These are phyloP conservation scores for Coelopa pilipes DNA, from an alignment of 2,888 invertebrate genomes.

Conservation along the genomic window DNA sequence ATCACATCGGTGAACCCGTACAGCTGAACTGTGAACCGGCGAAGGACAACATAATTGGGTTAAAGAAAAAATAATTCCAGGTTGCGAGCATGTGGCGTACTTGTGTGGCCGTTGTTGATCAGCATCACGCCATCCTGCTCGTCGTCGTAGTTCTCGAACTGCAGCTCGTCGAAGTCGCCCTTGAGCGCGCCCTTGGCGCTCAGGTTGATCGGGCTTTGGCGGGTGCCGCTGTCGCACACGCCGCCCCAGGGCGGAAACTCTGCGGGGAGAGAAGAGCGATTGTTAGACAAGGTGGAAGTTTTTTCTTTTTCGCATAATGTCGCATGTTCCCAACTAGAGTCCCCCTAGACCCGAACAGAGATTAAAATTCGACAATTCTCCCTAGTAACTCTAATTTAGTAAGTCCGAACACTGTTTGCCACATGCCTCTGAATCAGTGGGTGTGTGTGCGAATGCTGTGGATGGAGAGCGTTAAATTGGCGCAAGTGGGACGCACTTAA, in stretches of 20 bases:
- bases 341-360: no score
- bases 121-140: conserved; percentile 54
- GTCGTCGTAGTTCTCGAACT: conserved; percentile 59
- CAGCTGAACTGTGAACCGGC: conserved; percentile 54
- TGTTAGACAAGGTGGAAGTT: not conserved
- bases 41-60: not conserved
- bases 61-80: not conserved
- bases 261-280: conserved; percentile 41
- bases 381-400: no score
- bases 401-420: no score
- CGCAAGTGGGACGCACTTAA: conserved; percentile 9
- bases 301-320: no score
- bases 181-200: conserved; percentile 69
- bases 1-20: conserved; percentile 53
- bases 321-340: no score
- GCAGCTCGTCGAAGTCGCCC: conserved; percentile 60
- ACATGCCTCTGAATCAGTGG: no score
- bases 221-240: conserved; percentile 71
- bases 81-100: conserved; percentile 45
- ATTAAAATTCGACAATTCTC: no score
- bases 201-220: conserved; percentile 84
- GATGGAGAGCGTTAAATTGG: conserved; percentile 8
- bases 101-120: conserved; percentile 65
- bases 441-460: no score
- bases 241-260: conserved; percentile 72